Base-by-base conservation (phyloP, 2,797 vertebrate genomes). In the Spinibarbus caldwelli region DNA sequence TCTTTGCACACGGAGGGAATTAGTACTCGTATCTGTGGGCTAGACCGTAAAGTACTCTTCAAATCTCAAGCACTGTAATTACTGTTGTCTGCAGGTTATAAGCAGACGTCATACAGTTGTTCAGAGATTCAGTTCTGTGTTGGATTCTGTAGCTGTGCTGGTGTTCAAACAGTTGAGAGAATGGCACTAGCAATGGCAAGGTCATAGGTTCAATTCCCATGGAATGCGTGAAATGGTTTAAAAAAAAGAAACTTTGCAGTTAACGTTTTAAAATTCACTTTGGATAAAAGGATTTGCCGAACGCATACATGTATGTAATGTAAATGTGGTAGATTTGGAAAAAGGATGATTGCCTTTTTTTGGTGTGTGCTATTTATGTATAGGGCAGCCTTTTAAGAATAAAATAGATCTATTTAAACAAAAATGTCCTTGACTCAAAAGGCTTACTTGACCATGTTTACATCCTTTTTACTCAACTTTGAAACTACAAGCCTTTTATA, bases 1-100 rank as follows among this genome's bases (percentile, higher is more conserved):
- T 92, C 88, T 84, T 84, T 86, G 57, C 43, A 78, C 62, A 81
- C 41, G 73, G 54, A 70, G 82, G 62, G 52, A 76, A 78, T 38
- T 82, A 86, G 54, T 73, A 75, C 85, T 85, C 54, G 26, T 43
- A 31, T 70, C 21, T 76, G 68, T 84, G 80, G 41, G 29, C 54
- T 80, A 47, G 29, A 80, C 57, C 23, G 23, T 45, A 76, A 73
- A 90, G 79, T 62, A 82, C 83, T 87, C 67, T 83, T 78, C 79
- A 81, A 54, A 68, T 47, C 72, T 79, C 57, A 64, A 79, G 81
- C 31, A 57, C 52, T 88, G 83, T 81, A 85, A 88, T 88, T 85
- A 85, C 79, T 54, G 73, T 77, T 88, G 83, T 82, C 77, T 78
- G 43, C 76, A 72, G 64, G 67, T 79, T 79, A 79, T 57, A 75